Evolutionary conservation across 2,888 invertebrate genomes (phyloP).

Genomic region (Nineta flava): DNA sequence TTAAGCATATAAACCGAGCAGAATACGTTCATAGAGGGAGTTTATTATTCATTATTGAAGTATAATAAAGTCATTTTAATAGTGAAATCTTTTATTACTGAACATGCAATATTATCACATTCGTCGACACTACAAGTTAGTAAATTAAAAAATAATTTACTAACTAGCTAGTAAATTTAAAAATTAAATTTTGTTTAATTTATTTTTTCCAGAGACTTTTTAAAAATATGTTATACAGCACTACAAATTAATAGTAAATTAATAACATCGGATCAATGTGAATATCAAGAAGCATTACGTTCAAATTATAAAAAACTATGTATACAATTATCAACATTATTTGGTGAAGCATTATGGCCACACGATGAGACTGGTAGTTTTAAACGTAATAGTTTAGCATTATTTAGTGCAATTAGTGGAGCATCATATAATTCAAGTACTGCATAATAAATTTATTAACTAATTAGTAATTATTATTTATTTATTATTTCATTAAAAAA

Average conservation of each 20-base stretch:
- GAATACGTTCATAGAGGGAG: too few relatives aligned
- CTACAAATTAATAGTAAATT: slow-evolving; percentile 78
- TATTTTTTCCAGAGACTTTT: slow-evolving; percentile 54
- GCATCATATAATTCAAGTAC: slow-evolving; percentile 67
- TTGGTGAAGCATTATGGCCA: slow-evolving; percentile 56
- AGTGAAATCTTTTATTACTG: too few relatives aligned
- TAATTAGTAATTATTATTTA: too few relatives aligned
- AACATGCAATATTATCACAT: too few relatives aligned
- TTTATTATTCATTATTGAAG: too few relatives aligned
- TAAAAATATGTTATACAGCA: slow-evolving; percentile 79
- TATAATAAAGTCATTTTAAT: too few relatives aligned
- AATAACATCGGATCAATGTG: slow-evolving; percentile 75
- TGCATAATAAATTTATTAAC: slow-evolving; percentile 36
- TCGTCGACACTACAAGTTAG: too few relatives aligned
- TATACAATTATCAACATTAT: slow-evolving; percentile 51
- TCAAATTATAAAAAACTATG: slow-evolving; percentile 78
- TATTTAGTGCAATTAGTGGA: slow-evolving; percentile 66
- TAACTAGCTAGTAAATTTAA: not conserved
- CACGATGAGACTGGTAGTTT: slow-evolving; percentile 42
- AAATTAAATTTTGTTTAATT: not conserved
- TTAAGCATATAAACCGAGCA: too few relatives aligned
- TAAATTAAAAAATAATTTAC: too few relatives aligned
- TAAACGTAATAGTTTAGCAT: slow-evolving; percentile 60
- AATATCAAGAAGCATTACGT: slow-evolving; percentile 80
- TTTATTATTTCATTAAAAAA: too few relatives aligned